Evolutionary conservation across 1,140 invertebrate genomes (phyloP), one percentile per base, ranked within the genome.

Genomic region (Bombyx mori): DNA sequence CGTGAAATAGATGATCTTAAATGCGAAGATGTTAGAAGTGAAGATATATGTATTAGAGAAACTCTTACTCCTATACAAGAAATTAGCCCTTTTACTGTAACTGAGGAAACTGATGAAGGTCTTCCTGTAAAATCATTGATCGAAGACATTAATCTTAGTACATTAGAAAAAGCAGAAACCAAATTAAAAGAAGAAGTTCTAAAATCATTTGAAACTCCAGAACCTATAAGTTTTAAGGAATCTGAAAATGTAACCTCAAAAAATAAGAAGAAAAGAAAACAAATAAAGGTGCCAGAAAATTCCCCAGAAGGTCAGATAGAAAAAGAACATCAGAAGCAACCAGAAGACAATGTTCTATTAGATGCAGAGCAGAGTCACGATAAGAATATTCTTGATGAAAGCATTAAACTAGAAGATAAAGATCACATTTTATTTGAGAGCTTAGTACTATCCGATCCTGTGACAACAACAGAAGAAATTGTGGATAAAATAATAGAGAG

Each of bases 181-280:
- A 35, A 3, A 35, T 5, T 35, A 5, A 35, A 35, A 35, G 26
- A 35, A 35, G 26, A 35, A 35, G 26, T 35, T 3, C 2, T 35
- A 35, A 35, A 35, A 35, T 35, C 26, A 3, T 2, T 35, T 35
- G 26, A 35, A 5, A 35, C 26, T 35, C 26, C 26, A 35, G 26
- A 35, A 35, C 4, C 26, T 35, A 35, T 35, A 35, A 35, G 26
- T 35, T 35, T 5, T 35, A 35, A 35, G 26, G 26, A 35, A 35
- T 35, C 26, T 35, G 26, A 3, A 5, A 5, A 35, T 35, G 2
- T 35, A 35, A 35, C 26, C 26, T 35, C 26, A 35, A 35, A 35
- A 35, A 35, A 35, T 42, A 66, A 69, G 54, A 71, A 68, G 42
- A 53, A 57, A 22, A 64, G 60, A 42, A 68, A 71, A 35, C 61